These are phyloP conservation scores for Cerastoderma edule DNA, from an alignment of 2,888 invertebrate genomes.

Conservation along the genomic window DNA sequence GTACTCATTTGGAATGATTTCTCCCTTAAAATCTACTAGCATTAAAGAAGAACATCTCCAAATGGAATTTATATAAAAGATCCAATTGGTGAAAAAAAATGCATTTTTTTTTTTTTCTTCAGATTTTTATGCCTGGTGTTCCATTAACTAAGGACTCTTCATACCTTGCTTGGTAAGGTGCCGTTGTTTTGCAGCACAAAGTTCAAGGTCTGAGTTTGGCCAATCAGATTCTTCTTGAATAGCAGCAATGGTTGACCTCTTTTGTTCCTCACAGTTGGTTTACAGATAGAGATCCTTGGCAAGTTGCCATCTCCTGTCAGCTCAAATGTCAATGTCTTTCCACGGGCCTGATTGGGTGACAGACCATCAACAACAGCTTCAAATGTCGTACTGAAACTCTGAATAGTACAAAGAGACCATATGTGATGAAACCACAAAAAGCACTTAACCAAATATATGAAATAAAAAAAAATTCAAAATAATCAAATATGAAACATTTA, in stretches of 20 bases:
- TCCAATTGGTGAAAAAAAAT: no score
- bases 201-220: slow-evolving; percentile 77
- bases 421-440: no score
- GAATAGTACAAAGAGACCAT: slow-evolving; percentile 35
- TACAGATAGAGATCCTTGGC: slow-evolving; percentile 80
- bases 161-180: slow-evolving; percentile 82
- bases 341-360: slow-evolving; percentile 77
- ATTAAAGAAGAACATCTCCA: no score
- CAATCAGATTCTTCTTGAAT: slow-evolving; percentile 81
- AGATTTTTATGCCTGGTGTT: no score
- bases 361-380: slow-evolving; percentile 81
- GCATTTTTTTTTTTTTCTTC: no score
- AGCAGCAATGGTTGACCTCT: slow-evolving; percentile 82
- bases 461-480: no score
- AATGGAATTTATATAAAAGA: no score
- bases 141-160: no score
- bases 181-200: slow-evolving; percentile 82
- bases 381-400: slow-evolving; percentile 81
- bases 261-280: slow-evolving; percentile 82
- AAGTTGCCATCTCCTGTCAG: slow-evolving; percentile 83
- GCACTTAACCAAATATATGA: neutral
- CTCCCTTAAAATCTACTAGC: no score
- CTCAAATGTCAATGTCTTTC: slow-evolving; percentile 82
- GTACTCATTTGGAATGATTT: no score
- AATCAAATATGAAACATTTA: no score